phyloP scores from a whole-genome alignment of 2,797 vertebrate species.

The Falco rusticolus region DNA sequence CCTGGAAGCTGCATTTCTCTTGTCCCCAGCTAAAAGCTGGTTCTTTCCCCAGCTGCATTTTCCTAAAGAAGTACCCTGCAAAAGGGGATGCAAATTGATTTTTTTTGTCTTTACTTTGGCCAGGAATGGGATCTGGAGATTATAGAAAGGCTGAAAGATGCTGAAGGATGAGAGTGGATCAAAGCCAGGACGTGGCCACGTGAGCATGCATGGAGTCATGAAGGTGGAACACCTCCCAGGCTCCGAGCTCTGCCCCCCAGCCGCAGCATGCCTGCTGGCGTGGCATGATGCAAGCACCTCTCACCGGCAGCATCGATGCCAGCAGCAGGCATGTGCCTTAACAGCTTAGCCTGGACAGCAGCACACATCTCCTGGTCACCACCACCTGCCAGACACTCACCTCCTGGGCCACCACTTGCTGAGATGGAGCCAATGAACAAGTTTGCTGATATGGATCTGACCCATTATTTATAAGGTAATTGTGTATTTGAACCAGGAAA shows the following conservation, averaged over 20 bases:
- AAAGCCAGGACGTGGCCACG: not conserved
- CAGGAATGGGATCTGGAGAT: not conserved
- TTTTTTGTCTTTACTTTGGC: not conserved
- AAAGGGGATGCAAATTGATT: not conserved
- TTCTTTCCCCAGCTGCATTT: not conserved
- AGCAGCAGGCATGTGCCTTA: rapidly evolving
- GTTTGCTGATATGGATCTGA: not conserved
- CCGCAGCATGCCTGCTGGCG: not conserved
- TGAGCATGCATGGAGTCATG: not conserved
- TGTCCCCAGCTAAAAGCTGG: not conserved
- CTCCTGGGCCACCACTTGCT: not conserved
- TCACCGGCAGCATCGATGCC: not conserved
- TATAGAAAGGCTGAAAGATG: not conserved
- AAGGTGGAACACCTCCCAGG: not conserved
- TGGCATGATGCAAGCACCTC: rapidly evolving
- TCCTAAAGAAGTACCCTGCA: not conserved
- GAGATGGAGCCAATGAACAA: not conserved
- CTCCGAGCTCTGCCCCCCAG: not conserved
- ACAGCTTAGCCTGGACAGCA: not conserved
- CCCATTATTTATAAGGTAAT: not conserved
- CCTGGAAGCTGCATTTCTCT: not conserved
- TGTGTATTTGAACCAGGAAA: not conserved
- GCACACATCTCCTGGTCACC: not conserved
- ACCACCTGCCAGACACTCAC: not conserved
- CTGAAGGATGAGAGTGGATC: not conserved